phyloP scores from a whole-genome alignment of 2,797 vertebrate species.

The Peromyscus aztecus region DNA sequence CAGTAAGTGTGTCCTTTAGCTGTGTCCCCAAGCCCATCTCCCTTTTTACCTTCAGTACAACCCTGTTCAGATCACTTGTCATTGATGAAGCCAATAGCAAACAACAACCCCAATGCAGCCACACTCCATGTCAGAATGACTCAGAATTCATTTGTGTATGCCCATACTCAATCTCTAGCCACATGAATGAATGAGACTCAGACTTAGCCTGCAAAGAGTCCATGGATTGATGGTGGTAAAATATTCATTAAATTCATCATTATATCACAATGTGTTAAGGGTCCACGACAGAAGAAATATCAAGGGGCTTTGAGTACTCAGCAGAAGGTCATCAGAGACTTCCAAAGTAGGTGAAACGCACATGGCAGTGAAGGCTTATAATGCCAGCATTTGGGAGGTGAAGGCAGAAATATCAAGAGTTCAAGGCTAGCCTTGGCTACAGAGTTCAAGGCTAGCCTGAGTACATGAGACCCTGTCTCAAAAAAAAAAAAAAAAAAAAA shows the following conservation, averaged over 20 bases:
- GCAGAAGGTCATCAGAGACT: neutral
- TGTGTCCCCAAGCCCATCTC: neutral
- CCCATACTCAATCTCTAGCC: neutral
- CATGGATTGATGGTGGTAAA: neutral
- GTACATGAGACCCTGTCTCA: neutral
- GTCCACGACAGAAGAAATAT: neutral
- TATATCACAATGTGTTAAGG: neutral
- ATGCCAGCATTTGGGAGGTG: neutral
- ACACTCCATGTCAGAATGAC: neutral
- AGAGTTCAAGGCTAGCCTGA: neutral
- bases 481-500: neutral
- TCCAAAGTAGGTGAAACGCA: no score
- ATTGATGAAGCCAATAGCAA: neutral
- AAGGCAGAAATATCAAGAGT: neutral
- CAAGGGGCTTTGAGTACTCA: neutral
- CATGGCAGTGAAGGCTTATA: neutral
- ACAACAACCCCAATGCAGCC: neutral
- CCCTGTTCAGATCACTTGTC: neutral
- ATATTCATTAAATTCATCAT: neutral
- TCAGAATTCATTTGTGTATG: neutral
- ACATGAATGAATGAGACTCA: neutral
- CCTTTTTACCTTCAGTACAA: neutral
- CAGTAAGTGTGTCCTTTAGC: neutral
- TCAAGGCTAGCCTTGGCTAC: neutral
- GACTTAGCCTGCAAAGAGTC: neutral